Percentiles rank a stretch among this genome's conserved stretches.
These are phyloP conservation scores for Lepas anatifera DNA, from an alignment of 2,888 invertebrate species.

Conservation along the genomic window DNA sequence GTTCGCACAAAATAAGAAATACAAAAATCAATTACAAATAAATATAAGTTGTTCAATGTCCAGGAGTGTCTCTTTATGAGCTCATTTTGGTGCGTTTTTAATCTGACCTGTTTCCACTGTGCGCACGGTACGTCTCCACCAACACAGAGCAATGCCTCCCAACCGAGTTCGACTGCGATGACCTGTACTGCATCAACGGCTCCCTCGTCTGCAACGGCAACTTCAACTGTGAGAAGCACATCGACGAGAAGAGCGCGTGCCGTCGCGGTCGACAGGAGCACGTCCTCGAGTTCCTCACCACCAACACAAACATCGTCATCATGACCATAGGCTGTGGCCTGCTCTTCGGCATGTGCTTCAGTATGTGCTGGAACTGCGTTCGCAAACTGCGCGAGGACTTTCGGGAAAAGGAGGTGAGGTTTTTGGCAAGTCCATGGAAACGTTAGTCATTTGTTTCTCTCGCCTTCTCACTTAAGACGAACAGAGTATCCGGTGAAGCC, in stretches of 20 bases:
- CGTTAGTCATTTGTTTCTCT: too few species aligned
- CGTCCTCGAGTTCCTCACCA: constrained; percentile 23
- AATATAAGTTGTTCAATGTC: too few species aligned
- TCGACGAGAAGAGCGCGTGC: constrained; percentile 53
- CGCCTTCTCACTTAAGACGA: too few species aligned
- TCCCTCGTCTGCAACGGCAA: constrained; percentile 55
- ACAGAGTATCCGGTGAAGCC: too few species aligned
- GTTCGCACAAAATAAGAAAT: too few species aligned
- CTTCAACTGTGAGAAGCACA: constrained; percentile 67
- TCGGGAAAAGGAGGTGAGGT: constrained; percentile 65
- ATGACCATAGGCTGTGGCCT: constrained; percentile 76
- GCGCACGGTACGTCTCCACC: too few species aligned
- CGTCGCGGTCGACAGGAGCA: not conserved
- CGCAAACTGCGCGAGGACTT: constrained; percentile 76
- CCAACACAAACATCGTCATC: constrained; percentile 61
- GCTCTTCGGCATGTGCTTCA: constrained; percentile 73
- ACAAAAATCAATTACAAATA: too few species aligned
- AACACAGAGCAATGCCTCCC: constrained; percentile 31
- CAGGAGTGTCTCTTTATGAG: too few species aligned
- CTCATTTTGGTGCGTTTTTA: too few species aligned
- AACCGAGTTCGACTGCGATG: constrained; percentile 70
- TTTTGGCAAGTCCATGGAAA: too few species aligned
- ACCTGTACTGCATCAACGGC: constrained; percentile 66
- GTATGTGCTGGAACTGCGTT: constrained; percentile 76
- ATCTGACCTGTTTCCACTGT: too few species aligned